These are phyloP conservation scores for Andrena haemorrhoa DNA, from an alignment of 2,888 invertebrate species.

Conservation along the genomic window DNA sequence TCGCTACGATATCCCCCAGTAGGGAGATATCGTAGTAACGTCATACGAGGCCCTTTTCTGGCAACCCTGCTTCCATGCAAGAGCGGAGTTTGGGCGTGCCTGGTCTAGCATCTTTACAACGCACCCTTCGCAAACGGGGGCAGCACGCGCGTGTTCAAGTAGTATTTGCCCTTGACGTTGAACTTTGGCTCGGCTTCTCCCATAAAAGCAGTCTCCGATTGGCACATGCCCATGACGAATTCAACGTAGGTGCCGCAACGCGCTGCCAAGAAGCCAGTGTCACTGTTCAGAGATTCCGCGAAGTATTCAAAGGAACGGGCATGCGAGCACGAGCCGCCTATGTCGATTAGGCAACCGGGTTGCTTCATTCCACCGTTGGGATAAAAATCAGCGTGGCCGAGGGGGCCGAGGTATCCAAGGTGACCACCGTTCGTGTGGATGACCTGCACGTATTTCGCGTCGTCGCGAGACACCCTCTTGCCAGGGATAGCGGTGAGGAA, in stretches of 20 bases:
- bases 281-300: constrained; percentile 78
- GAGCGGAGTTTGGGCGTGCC: too few relatives aligned
- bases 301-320: constrained; percentile 75
- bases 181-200: constrained; percentile 56
- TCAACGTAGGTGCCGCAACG: constrained; percentile 46
- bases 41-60: too few relatives aligned
- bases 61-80: too few relatives aligned
- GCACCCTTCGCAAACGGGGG: constrained; percentile 73
- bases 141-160: constrained; percentile 63
- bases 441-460: constrained; percentile 82
- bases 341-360: constrained; percentile 72
- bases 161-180: constrained; percentile 69
- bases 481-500: constrained; percentile 72
- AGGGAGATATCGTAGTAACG: too few relatives aligned
- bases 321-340: constrained; percentile 79
- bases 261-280: constrained; percentile 65
- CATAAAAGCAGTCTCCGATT: constrained; percentile 53
- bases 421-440: constrained; percentile 83
- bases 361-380: constrained; percentile 83
- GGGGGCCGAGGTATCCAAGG: constrained; percentile 77
- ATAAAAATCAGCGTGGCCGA: constrained; percentile 83
- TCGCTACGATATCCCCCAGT: too few relatives aligned
- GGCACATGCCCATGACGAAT: constrained; percentile 57
- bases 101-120: not conserved
- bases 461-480: constrained; percentile 78